Conservation (phyloP, 2,113 vertebrate genomes). For the Clupea harengus region DNA sequence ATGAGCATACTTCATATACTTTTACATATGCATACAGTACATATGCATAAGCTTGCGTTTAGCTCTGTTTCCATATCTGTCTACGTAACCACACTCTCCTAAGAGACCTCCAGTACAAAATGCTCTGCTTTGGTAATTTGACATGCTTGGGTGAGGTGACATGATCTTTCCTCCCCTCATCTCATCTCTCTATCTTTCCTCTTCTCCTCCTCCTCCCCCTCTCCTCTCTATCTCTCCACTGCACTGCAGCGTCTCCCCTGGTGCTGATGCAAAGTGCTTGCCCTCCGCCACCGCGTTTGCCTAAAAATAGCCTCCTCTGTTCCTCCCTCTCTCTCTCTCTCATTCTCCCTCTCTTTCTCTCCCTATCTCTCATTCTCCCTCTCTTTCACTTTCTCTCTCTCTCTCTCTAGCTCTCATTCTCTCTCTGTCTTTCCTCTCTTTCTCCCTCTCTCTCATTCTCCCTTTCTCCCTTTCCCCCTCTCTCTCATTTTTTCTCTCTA, state of each 20-base stretch:
- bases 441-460: not conserved
- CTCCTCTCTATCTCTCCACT: not conserved
- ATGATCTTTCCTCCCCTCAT: not conserved
- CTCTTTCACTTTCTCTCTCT: constrained; percentile 7
- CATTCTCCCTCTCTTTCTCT: not conserved
- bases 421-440: not conserved
- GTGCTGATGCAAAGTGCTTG: constrained; percentile 20
- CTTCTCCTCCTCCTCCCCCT: not conserved
- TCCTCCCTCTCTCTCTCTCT: not conserved
- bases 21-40: too few relatives aligned
- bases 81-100: not conserved
- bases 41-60: not conserved
- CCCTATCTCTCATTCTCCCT: not conserved
- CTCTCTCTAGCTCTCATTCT: not conserved
- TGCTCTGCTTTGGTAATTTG: not conserved
- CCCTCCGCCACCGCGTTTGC: constrained; percentile 28
- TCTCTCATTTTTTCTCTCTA: not conserved
- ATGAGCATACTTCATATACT: too few relatives aligned
- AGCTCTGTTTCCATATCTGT: not conserved
- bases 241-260: constrained; percentile 23
- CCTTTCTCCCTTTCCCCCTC: not conserved
- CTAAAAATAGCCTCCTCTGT: constrained; percentile 35
- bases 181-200: not conserved
- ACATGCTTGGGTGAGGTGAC: not conserved
- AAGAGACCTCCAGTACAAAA: not conserved